phyloP scores from a whole-genome alignment of 2,797 vertebrate genomes.

The Alectoris magna region DNA sequence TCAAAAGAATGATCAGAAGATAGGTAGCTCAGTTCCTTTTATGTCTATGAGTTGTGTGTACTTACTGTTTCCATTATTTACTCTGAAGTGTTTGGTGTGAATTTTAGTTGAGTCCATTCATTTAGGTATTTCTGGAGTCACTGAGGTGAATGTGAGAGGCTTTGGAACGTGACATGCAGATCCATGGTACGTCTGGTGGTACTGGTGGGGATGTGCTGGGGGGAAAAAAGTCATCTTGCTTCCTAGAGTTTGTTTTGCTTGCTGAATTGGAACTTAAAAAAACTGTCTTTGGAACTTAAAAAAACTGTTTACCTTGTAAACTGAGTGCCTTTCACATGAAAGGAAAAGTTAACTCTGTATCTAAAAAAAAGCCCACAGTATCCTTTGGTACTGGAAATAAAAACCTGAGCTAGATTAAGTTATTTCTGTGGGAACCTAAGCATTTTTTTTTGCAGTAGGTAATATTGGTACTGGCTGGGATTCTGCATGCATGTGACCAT shows the following conservation, averaged over 20 bases:
- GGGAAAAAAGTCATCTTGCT: background rate
- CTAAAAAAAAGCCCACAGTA: background rate
- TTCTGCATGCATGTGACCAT: background rate
- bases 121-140: background rate
- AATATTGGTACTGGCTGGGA: conserved; percentile 5
- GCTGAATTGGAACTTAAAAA: background rate
- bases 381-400: background rate
- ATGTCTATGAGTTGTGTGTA: background rate
- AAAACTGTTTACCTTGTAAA: background rate
- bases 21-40: background rate
- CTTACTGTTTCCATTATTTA: background rate
- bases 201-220: background rate
- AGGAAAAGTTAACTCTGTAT: background rate
- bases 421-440: background rate
- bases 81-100: background rate
- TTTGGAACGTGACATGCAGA: background rate
- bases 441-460: background rate
- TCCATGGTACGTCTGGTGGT: background rate
- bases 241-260: background rate
- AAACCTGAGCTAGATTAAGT: background rate
- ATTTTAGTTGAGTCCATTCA: background rate
- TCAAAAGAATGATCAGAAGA: background rate
- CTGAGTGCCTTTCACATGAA: background rate
- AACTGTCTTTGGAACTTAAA: background rate
- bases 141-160: background rate